Conservation (phyloP, 2,113 vertebrate genomes). For the Ptychochromis oligacanthus region DNA sequence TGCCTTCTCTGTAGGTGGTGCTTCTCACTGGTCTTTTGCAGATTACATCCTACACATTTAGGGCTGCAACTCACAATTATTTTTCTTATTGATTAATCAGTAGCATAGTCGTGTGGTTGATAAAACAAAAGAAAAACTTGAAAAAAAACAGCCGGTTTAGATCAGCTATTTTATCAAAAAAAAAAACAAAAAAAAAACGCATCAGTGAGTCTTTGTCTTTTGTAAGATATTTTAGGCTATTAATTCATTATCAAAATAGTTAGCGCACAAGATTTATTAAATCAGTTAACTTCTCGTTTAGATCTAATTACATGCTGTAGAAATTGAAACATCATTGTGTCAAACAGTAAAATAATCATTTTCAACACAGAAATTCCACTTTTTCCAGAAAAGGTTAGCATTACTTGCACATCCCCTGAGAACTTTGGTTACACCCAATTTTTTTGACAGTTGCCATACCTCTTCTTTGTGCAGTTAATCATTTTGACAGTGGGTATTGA, state of each 20-base stretch:
- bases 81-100: neutral
- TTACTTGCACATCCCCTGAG: neutral
- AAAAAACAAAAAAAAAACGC: no score
- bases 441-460: neutral
- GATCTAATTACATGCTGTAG: neutral
- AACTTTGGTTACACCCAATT: neutral
- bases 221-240: neutral
- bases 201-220: neutral
- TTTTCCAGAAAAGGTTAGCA: neutral
- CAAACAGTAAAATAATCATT: neutral
- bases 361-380: neutral
- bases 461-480: constrained; percentile 26
- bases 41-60: constrained; percentile 16
- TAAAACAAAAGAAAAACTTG: neutral
- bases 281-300: neutral
- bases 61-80: neutral
- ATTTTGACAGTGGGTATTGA: constrained; percentile 39
- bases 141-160: fast-evolving
- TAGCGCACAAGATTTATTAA: neutral
- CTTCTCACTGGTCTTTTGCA: neutral
- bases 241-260: neutral
- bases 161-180: neutral
- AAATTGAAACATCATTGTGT: neutral
- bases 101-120: neutral
- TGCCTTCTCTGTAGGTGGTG: constrained; percentile 12